Evolutionary conservation across 1,140 invertebrate genomes (phyloP).

Genomic region (Coptotermes formosanus): DNA sequence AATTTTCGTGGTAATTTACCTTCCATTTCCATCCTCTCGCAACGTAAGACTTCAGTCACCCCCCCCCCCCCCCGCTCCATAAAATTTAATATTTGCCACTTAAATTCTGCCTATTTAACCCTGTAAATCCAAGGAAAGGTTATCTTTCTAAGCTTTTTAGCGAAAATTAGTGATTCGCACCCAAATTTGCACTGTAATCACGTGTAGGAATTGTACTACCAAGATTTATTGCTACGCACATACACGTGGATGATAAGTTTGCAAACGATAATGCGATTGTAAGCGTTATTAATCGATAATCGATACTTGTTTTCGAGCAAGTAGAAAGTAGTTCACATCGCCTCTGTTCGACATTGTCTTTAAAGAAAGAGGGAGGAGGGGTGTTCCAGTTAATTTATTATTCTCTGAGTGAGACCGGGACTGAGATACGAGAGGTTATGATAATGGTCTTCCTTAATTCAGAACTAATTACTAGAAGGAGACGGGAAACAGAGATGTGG

Average conservation of each 20-base stretch:
- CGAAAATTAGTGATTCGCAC: not conserved
- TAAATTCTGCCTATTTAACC: not conserved
- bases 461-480: conserved; percentile 12
- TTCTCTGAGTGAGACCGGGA: not conserved
- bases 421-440: not conserved
- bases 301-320: not conserved
- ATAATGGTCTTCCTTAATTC: not conserved
- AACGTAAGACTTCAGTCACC: not conserved
- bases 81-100: not conserved
- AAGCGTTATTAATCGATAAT: not conserved
- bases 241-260: not conserved
- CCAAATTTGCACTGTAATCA: not conserved
- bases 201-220: not conserved
- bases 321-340: not conserved
- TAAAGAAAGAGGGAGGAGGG: not conserved
- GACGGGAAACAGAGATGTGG: not conserved
- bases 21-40: not conserved
- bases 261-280: not conserved
- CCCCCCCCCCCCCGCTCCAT: not conserved
- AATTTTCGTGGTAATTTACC: not conserved
- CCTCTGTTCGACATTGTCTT: conserved; percentile 13
- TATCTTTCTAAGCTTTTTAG: not conserved
- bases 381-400: not conserved
- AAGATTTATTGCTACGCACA: not conserved
- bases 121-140: not conserved